Evolutionary conservation across 2,888 invertebrate genomes (phyloP), one percentile per base, ranked within the genome.

Genomic region (Lasioglossum marginatum): DNA sequence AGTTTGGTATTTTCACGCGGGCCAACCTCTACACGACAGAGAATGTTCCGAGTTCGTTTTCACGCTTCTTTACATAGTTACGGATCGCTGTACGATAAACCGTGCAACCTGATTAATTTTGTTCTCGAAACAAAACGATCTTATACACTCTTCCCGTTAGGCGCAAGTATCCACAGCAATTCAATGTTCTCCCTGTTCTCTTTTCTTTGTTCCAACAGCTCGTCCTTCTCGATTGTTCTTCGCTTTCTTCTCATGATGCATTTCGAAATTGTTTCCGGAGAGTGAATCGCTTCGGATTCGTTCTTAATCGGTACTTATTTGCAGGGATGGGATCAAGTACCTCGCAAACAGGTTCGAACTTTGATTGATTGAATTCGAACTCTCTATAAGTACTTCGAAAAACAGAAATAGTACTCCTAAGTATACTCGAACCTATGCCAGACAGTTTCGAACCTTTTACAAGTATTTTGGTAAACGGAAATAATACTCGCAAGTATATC

Each of bases 1-100:
- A 81, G 71, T 72, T 71, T 63, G 45, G 63, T 68, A 23, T 68
- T 82, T 83, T 82, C 34, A 75, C 81, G 48, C 81, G 48, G 75
- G 48, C 23, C 23, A 81, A 81, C 27, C 70, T 60, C 57, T 77
- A 45, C 63, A 57, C 27, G 63, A 83, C 60, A 81, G 31, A 81
- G n/a, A 71, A 71, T 75, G 60, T 76, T 48, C 45, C 48, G 63
- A 76, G 19, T 52, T 34, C 57, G 34, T 75, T 82, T 74, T 68
- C 37, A 57, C 52, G 72, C 37, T 60, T 60, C 14, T 78, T 48
- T 78, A 8, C 48, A 71, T 63, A 72, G 23, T 43, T 37, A 27
- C 23, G 76, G 43, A 60, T 16, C 60, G 40, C 31, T 52, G 23
- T 52, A 52, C 52, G 52, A 31, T 63, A 63, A 43, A 63, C 43